Conservation (phyloP, 2,888 invertebrate genomes). For the Allygus modestus region DNA sequence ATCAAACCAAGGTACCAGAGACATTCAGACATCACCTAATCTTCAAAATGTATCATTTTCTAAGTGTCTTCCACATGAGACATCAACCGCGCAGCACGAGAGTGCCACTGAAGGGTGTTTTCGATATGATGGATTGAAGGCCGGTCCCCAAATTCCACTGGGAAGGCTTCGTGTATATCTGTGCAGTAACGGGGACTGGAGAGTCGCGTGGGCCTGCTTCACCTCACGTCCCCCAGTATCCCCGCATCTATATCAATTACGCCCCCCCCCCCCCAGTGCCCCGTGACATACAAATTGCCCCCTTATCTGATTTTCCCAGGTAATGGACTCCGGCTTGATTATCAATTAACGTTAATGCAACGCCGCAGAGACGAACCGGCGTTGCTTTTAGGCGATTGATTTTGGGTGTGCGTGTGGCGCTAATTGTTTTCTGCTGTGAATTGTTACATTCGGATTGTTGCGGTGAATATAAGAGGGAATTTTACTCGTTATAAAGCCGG, state of each 20-base stretch:
- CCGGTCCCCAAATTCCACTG: not conserved
- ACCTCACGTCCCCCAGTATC: not conserved
- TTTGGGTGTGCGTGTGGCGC: too few relatives aligned
- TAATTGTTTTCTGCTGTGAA: too few relatives aligned
- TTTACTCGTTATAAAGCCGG: too few relatives aligned
- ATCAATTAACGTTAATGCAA: not conserved
- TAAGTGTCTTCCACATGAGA: too few relatives aligned
- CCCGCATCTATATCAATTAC: slow-evolving; percentile 14
- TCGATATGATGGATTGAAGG: too few relatives aligned
- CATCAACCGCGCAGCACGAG: too few relatives aligned
- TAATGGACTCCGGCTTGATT: slow-evolving; percentile 25
- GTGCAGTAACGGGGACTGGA: not conserved
- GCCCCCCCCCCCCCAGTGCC: not conserved
- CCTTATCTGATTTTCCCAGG: slow-evolving; percentile 14
- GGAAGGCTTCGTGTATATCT: not conserved
- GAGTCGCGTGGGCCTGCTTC: not conserved
- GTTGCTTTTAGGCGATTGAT: not conserved
- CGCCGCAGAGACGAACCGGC: not conserved
- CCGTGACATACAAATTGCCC: slow-evolving; percentile 5
- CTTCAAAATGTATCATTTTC: too few relatives aligned
- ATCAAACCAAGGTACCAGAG: too few relatives aligned
- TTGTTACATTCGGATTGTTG: too few relatives aligned
- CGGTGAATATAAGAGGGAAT: too few relatives aligned
- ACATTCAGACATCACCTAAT: too few relatives aligned
- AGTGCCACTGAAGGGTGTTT: too few relatives aligned